Base-by-base conservation (phyloP, 2,113 vertebrate species). In the Archocentrus centrarchus region DNA sequence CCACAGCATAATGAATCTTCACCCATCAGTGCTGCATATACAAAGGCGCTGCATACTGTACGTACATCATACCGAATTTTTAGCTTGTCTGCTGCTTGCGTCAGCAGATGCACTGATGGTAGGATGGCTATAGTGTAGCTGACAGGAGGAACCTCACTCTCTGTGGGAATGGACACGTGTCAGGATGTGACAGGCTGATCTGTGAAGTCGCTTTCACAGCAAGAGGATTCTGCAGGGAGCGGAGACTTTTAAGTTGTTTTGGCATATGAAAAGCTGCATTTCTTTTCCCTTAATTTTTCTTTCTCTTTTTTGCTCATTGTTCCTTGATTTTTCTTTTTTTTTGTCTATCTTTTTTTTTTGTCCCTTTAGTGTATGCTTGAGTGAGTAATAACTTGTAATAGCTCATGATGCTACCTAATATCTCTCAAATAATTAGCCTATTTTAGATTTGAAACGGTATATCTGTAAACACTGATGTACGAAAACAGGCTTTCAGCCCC, bases 401-500 rank as follows among this genome's bases (percentile, higher is more conserved):
- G 86, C 77, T 86, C 27, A 57, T 81, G 81, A 88, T 87, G 86
- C 77, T 35, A 75, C 79, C 73, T 88, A 91, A 92, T 88, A 87
- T 63, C 70, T 77, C 90, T 83, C 78, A 82, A 86, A 86, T 88
- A 90, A 93, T 93, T 90, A 70, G 81, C 75, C 75, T 89, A 41
- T 87, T 92, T 90, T 77, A 77, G 61, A 78, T 85, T 83, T 90
- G 60, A 86, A 93, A 87, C 58, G 60, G 63, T 73, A 59, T 86
- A 86, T 87, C 87, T 91, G 86, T 85, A 86, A 92, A 92, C 90
- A 82, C 84, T 79, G 85, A 61, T 89, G 79, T 78, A 82, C 39
- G 7, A 85, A 84, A 91, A 66, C 84, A 88, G 59, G 82, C 84
- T 86, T 85, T 79, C 81, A 85, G 81, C 87, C 24, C 39, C 57